Conservation (phyloP, 2,888 invertebrate genomes). For the Chorisops tibialis region DNA sequence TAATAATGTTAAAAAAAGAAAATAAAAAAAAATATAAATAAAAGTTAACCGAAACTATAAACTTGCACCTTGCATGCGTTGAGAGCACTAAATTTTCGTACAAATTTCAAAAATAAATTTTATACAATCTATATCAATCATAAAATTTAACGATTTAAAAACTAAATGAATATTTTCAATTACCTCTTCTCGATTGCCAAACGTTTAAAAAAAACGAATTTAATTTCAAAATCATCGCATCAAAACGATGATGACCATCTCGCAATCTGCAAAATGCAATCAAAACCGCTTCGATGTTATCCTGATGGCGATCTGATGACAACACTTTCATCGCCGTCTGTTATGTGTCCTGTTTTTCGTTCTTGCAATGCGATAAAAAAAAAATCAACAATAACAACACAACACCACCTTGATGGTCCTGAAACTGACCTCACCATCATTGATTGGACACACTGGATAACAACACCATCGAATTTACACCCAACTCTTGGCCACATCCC, state of each 20-base stretch:
- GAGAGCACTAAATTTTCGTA: conserved; percentile 24
- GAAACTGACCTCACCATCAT: too few relatives aligned
- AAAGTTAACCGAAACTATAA: conserved; percentile 39
- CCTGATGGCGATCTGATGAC: conserved; percentile 23
- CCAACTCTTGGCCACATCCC: too few relatives aligned
- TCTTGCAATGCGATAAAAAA: neutral
- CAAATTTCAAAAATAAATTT: conserved; percentile 15
- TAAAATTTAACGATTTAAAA: conserved; percentile 12
- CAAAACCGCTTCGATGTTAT: neutral
- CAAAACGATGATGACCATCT: conserved; percentile 19
- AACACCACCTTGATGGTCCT: too few relatives aligned
- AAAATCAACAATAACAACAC: too few relatives aligned
- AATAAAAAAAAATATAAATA: conserved; percentile 11
- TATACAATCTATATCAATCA: neutral
- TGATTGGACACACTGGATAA: too few relatives aligned
- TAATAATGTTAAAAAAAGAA: neutral
- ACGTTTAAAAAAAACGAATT: neutral
- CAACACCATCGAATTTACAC: too few relatives aligned
- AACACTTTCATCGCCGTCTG: conserved; percentile 16
- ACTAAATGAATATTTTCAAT: conserved; percentile 25
- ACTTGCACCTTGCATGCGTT: conserved; percentile 38
- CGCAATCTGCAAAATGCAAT: conserved; percentile 12
- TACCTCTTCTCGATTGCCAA: neutral
- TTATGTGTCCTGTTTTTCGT: neutral
- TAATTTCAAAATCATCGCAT: conserved; percentile 6